A percentile compares a stretch with the other conserved stretches of the same genome.
phyloP scores from a whole-genome alignment of 2,888 invertebrate genomes.

The Craniophora ligustri region DNA sequence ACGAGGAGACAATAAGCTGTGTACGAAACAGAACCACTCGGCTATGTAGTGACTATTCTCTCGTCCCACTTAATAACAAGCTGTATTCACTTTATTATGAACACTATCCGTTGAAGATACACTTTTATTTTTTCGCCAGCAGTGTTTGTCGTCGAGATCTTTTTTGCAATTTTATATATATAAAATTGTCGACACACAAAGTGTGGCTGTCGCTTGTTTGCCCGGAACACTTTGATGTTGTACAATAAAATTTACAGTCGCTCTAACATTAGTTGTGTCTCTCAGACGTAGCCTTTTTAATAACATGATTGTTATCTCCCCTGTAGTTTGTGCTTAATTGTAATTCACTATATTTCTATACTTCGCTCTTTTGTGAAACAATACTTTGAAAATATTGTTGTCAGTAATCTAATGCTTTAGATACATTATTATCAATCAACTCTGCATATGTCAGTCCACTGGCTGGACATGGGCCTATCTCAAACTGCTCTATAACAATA shows the following conservation, averaged over 20 bases:
- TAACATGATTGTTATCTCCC: neutral
- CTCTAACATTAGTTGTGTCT: neutral
- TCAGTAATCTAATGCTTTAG: too few species aligned
- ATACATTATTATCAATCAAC: too few species aligned
- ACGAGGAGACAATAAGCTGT: constrained; percentile 12
- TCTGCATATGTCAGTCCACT: too few species aligned
- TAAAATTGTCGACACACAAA: neutral
- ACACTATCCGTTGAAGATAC: neutral
- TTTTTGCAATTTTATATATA: neutral
- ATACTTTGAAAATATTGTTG: too few species aligned
- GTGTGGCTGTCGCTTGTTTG: neutral
- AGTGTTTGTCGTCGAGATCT: constrained; percentile 3
- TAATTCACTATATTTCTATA: too few species aligned
- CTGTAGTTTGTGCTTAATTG: neutral
- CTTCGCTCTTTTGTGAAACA: too few species aligned
- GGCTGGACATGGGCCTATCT: too few species aligned
- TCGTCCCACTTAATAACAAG: neutral
- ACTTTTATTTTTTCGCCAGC: neutral
- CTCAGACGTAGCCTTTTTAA: neutral
- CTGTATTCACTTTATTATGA: neutral
- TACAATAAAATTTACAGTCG: constrained; percentile 12
- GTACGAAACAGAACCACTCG: neutral
- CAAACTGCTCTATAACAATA: too few species aligned
- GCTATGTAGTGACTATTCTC: neutral
- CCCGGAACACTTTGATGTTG: neutral